Percentiles rank a stretch among this genome's conserved stretches.
These are phyloP conservation scores for Adineta ricciae DNA, from an alignment of 2,888 invertebrate species.

Conservation along the genomic window DNA sequence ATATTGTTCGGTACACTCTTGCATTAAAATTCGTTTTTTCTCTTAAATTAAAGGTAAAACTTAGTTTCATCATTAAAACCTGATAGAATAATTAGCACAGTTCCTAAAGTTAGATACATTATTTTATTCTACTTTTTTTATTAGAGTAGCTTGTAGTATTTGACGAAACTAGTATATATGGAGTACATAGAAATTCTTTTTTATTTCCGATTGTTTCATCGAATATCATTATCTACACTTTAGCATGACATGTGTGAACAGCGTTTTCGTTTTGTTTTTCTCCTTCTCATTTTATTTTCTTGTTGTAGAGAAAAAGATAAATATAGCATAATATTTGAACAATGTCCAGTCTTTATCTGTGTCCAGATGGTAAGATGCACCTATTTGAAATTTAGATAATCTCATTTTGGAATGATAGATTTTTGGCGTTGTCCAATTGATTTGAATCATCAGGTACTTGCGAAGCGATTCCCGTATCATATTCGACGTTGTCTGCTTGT, in stretches of 20 bases:
- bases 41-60: too few relatives aligned
- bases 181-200: too few relatives aligned
- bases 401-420: not conserved
- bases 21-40: too few relatives aligned
- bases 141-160: too few relatives aligned
- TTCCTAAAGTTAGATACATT: too few relatives aligned
- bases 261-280: not conserved
- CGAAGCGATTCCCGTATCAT: not conserved
- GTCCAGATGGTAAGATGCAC: not conserved
- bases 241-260: not conserved
- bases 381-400: not conserved
- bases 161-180: too few relatives aligned
- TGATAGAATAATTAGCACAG: too few relatives aligned
- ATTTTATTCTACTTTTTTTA: too few relatives aligned
- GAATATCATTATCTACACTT: too few relatives aligned
- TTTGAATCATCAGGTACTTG: not conserved
- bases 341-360: not conserved
- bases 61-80: too few relatives aligned
- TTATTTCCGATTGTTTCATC: too few relatives aligned
- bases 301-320: not conserved
- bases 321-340: not conserved
- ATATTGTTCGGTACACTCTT: too few relatives aligned
- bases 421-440: slow-evolving; percentile 3
- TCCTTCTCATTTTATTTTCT: not conserved
- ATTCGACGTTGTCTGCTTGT: not conserved